Conservation (phyloP, 1,140 invertebrate genomes). For the Hyphantria cunea region DNA sequence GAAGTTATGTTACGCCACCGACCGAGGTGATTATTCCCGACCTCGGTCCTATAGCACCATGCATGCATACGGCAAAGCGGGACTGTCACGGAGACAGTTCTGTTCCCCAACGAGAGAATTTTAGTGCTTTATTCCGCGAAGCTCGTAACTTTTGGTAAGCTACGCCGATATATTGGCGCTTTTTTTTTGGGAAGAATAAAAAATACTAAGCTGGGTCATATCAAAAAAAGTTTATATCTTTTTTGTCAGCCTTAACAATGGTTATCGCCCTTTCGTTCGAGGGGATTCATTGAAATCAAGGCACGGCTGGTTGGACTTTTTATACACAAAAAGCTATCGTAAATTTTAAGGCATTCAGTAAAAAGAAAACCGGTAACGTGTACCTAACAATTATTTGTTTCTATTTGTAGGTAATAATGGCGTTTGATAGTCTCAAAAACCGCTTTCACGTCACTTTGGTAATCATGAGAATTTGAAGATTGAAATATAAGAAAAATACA, state of each 20-base stretch:
- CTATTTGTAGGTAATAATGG: constrained; percentile 7
- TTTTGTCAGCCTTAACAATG: constrained; percentile 68
- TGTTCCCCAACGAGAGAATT: too few species aligned
- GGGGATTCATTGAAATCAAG: constrained; percentile 50
- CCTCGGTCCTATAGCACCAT: constrained; percentile 60
- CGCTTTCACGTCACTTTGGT: constrained; percentile 1
- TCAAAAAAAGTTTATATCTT: constrained; percentile 35
- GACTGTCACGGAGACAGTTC: constrained; percentile 30
- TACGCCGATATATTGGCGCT: constrained; percentile 65
- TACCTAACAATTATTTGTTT: constrained; percentile 28
- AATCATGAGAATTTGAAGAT: neutral
- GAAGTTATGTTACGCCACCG: constrained; percentile 77
- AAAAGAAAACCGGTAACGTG: constrained; percentile 26
- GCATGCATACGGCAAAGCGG: constrained; percentile 50
- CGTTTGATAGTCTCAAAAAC: neutral
- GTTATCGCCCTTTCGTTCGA: constrained; percentile 55
- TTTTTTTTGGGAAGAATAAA: constrained; percentile 60
- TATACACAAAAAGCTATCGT: constrained; percentile 30
- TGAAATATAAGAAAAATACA: too few species aligned
- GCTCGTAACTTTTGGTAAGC: constrained; percentile 64
- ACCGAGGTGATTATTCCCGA: constrained; percentile 77
- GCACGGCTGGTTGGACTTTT: constrained; percentile 37
- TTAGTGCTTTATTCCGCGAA: constrained; percentile 39
- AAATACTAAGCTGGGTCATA: constrained; percentile 40
- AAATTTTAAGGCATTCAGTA: constrained; percentile 36